Conservation (phyloP, 1,140 invertebrate genomes). For the Ceratosolen solmsi region DNA sequence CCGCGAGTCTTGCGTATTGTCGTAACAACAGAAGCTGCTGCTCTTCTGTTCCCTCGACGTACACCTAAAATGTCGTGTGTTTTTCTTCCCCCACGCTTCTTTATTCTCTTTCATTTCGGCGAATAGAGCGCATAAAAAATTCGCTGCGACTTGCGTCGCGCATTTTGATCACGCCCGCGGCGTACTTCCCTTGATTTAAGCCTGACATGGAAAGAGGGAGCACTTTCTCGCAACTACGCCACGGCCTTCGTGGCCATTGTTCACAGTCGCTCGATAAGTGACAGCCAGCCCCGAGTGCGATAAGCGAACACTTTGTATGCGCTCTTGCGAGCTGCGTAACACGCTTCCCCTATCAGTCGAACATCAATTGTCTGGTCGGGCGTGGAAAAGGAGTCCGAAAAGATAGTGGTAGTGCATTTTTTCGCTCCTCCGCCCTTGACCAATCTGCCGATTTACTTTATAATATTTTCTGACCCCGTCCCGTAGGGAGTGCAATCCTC, state of each 20-base stretch:
- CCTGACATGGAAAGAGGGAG: not conserved
- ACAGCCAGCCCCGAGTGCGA: conserved; percentile 44
- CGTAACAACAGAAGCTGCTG: not conserved
- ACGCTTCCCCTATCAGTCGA: conserved; percentile 61
- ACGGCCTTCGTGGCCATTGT: not conserved
- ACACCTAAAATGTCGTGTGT: too few relatives aligned
- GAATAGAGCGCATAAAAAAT: not conserved
- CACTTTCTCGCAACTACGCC: conserved; percentile 43
- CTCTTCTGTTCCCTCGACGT: too few relatives aligned
- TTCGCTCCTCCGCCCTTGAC: not conserved
- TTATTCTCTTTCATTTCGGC: not conserved
- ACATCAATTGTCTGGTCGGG: conserved; percentile 53
- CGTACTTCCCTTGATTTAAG: conserved; percentile 55
- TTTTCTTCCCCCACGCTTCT: not conserved
- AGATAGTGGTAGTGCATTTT: not conserved
- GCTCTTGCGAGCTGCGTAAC: conserved; percentile 52
- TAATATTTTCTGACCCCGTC: too few relatives aligned
- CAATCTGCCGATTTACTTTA: not conserved
- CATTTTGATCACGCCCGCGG: conserved; percentile 13
- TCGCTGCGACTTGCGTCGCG: not conserved
- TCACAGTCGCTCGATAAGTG: conserved; percentile 29
- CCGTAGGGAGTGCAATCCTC: conserved; percentile 17
- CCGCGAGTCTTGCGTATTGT: too few relatives aligned
- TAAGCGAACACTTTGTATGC: conserved; percentile 60
- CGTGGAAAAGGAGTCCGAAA: conserved; percentile 30